phyloP scores from a whole-genome alignment of 2,888 invertebrate species.

The Scelioninae gen. 2 region DNA sequence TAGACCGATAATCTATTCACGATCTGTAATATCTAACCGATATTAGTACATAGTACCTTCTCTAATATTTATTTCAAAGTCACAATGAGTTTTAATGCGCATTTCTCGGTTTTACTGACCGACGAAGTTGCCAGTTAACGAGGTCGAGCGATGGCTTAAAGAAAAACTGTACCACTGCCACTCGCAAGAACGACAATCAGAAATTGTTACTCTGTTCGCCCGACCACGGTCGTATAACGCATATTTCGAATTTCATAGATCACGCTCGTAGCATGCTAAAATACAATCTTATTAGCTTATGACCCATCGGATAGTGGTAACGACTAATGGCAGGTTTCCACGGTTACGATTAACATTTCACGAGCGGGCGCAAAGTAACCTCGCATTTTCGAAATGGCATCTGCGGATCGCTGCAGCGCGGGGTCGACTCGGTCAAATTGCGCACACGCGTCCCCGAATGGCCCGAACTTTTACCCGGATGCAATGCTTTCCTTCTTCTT shows the following conservation, averaged over 20 bases:
- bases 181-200: neutral
- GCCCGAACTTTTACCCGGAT: conserved; percentile 30
- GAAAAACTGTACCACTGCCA: no score
- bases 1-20: conserved; percentile 65
- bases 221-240: no score
- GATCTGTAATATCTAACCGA: conserved; percentile 64
- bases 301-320: conserved; percentile 60
- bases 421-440: conserved; percentile 53
- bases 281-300: conserved; percentile 62
- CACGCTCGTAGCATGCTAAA: conserved; percentile 32
- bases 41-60: conserved; percentile 45
- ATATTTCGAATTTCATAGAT: conserved; percentile 30
- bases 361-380: conserved; percentile 58
- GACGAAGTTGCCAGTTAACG: conserved; percentile 20
- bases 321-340: conserved; percentile 66
- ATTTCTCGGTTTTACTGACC: conserved; percentile 8
- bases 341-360: conserved; percentile 66
- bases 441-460: conserved; percentile 52
- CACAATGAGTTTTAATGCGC: no score
- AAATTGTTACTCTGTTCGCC: neutral
- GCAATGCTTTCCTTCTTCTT: conserved; percentile 15
- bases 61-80: conserved; percentile 54
- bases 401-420: conserved; percentile 34
- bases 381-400: conserved; percentile 58
- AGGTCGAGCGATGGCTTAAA: no score